A percentile compares a stretch with the other conserved stretches of the same genome.
Conservation (phyloP, 2,888 invertebrate genomes). For the Lepetodrilus schrolli region DNA sequence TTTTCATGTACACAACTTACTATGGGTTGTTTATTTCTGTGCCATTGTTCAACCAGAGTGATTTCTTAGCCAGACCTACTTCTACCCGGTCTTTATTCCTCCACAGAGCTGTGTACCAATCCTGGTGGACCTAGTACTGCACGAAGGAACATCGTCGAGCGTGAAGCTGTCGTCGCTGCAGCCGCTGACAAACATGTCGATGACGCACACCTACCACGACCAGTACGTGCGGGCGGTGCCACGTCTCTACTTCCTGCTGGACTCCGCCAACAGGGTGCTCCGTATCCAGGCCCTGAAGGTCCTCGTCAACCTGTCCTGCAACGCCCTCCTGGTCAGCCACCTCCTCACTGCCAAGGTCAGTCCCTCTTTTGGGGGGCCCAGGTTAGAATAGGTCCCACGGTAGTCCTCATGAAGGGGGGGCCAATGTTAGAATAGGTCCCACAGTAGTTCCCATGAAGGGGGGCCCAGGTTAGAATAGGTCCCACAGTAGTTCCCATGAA, state of each 20-base stretch:
- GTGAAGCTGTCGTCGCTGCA: slow-evolving; percentile 77
- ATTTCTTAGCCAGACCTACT: no score
- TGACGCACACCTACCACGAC: slow-evolving; percentile 76
- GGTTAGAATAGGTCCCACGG: no score
- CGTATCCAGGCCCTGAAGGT: slow-evolving; percentile 78
- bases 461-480: background rate
- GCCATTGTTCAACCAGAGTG: no score
- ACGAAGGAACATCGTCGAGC: slow-evolving; percentile 74
- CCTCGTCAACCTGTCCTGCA: slow-evolving; percentile 79
- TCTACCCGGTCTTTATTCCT: no score
- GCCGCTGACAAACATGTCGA: slow-evolving; percentile 78
- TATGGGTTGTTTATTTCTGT: no score
- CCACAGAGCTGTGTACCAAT: slow-evolving; percentile 78
- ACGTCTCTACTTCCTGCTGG: slow-evolving; percentile 76
- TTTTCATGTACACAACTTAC: background rate
- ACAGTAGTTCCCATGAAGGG: background rate
- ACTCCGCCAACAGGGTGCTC: slow-evolving; percentile 74
- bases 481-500: no score
- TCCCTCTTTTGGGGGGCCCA: background rate
- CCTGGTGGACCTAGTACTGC: slow-evolving; percentile 75
- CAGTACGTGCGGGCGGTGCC: slow-evolving; percentile 77
- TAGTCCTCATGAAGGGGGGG: no score
- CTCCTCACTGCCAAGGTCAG: slow-evolving; percentile 79
- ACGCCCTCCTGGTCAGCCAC: slow-evolving; percentile 79
- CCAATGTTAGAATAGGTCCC: background rate